phyloP scores from a whole-genome alignment of 2,113 vertebrate species.

The Apteryx owenii region DNA sequence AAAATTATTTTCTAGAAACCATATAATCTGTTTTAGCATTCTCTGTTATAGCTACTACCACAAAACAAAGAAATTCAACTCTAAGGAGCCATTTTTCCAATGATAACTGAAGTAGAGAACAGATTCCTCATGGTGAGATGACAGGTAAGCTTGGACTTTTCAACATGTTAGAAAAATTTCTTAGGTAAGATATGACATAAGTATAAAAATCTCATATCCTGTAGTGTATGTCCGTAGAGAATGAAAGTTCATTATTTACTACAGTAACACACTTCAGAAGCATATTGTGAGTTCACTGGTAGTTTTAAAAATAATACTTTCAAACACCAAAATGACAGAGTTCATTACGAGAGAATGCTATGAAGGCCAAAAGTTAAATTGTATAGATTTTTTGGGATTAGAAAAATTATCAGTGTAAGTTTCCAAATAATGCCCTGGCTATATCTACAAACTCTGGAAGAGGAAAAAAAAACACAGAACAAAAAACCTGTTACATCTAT shows the following conservation, averaged over 20 bases:
- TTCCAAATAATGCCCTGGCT: neutral
- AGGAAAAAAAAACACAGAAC: neutral
- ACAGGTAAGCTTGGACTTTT: neutral
- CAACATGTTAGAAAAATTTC: neutral
- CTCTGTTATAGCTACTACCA: neutral
- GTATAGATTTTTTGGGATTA: neutral
- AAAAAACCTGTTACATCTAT: fast-evolving
- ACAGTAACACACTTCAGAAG: neutral
- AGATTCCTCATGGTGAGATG: neutral
- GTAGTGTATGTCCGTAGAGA: neutral
- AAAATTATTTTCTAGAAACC: neutral
- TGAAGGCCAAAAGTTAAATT: neutral
- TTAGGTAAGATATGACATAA: neutral
- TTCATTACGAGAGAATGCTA: neutral
- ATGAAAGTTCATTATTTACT: neutral
- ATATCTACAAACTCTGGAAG: neutral
- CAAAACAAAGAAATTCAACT: neutral
- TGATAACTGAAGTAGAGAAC: neutral
- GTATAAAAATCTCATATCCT: neutral
- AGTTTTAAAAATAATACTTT: neutral
- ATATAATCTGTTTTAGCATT: fast-evolving
- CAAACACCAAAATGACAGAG: neutral
- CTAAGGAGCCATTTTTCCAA: neutral
- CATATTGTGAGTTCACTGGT: neutral
- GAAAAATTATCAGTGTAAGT: neutral